These are phyloP conservation scores for Napeogenes inachia DNA, from an alignment of 2,888 invertebrate genomes.

Conservation along the genomic window DNA sequence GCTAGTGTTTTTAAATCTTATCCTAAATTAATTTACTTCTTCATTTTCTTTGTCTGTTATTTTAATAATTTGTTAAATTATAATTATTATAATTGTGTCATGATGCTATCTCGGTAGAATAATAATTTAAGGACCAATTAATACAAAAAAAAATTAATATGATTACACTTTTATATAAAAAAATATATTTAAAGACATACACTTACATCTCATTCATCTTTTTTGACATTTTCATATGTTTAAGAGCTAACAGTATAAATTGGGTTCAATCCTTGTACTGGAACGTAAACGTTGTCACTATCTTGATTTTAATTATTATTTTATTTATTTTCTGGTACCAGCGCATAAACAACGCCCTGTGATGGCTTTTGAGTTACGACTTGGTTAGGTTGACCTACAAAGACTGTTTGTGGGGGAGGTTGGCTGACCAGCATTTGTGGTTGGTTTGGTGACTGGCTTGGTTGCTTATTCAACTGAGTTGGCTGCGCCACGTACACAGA, in stretches of 20 bases:
- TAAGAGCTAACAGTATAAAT: conserved; percentile 10
- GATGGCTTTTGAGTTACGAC: conserved; percentile 10
- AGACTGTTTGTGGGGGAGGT: conserved; percentile 22
- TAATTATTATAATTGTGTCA: too few species aligned
- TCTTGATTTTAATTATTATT: conserved; percentile 14
- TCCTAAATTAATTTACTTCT: too few species aligned
- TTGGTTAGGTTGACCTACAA: conserved; percentile 27
- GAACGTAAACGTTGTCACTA: conserved; percentile 33
- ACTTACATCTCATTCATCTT: too few species aligned
- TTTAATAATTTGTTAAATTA: too few species aligned
- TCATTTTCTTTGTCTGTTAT: too few species aligned
- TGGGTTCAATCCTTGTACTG: conserved; percentile 33
- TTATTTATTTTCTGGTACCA: conserved; percentile 35
- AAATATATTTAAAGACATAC: too few species aligned
- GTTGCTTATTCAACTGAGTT: neutral
- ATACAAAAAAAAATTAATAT: too few species aligned
- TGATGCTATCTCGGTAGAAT: too few species aligned
- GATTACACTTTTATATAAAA: too few species aligned
- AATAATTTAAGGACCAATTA: too few species aligned
- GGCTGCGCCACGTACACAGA: too few species aligned
- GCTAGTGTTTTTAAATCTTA: too few species aligned
- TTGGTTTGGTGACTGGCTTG: conserved; percentile 20
- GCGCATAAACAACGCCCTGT: conserved; percentile 33
- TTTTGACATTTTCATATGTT: conserved; percentile 10
- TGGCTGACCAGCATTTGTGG: conserved; percentile 15